phyloP scores from a whole-genome alignment of 1,140 invertebrate genomes.

The Penaeus indicus region DNA sequence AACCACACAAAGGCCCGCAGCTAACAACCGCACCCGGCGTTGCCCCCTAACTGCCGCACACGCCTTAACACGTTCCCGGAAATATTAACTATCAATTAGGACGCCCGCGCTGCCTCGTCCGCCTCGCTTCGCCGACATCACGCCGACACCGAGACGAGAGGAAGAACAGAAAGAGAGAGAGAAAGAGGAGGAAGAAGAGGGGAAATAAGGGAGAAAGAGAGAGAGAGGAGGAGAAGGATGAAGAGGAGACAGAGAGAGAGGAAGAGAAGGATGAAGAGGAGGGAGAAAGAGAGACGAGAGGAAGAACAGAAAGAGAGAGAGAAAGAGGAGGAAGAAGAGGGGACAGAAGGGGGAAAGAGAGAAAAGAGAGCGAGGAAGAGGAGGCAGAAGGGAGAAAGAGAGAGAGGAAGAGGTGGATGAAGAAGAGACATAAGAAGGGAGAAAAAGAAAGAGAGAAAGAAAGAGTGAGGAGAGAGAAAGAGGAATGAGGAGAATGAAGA shows the following conservation, averaged over 20 bases:
- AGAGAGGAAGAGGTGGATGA: too few relatives aligned
- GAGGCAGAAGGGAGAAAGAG: too few relatives aligned
- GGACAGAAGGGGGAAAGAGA: not conserved
- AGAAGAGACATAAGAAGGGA: too few relatives aligned
- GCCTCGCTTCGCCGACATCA: too few relatives aligned
- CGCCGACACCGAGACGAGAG: too few relatives aligned
- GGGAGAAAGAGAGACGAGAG: not conserved
- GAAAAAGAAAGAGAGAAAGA: too few relatives aligned
- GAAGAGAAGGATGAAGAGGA: slow-evolving; percentile 25
- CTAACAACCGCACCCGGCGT: not conserved
- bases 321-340: not conserved
- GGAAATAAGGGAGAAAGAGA: not conserved
- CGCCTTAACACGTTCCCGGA: slow-evolving; percentile 2
- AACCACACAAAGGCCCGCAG: not conserved
- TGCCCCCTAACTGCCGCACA: not conserved
- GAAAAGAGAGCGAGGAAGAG: too few relatives aligned
- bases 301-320: not conserved
- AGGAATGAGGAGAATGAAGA: too few relatives aligned
- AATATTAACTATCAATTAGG: slow-evolving; percentile 36
- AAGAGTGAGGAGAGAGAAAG: too few relatives aligned
- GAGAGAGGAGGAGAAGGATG: not conserved
- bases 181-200: slow-evolving; percentile 9
- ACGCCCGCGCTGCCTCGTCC: not conserved
- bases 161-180: not conserved
- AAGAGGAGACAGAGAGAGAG: not conserved